Base-by-base conservation (phyloP, 2,113 vertebrate species). In the Perca flavescens region DNA sequence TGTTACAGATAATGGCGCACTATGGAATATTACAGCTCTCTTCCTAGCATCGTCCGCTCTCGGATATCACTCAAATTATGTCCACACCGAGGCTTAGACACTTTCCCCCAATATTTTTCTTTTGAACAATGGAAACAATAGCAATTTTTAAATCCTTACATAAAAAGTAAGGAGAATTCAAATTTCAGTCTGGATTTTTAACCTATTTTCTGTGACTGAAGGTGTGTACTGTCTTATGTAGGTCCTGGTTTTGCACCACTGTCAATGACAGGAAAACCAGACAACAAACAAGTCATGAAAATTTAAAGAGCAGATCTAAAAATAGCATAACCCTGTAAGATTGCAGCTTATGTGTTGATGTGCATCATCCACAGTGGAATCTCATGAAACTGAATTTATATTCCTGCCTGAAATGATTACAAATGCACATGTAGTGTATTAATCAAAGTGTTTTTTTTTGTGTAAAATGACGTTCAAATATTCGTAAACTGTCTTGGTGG, bases 301-400 rank as follows among this genome's bases (percentile, higher is more conserved):
- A 88, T 83, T 89, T 88, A 82, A 90, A 85, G 62, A 79, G 85
- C 22, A 9, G 43, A 12, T 67, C 85, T 88, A 89, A 88, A 92
- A 87, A 89, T 90, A 88, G 71, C 36, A 0, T 79, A 43, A 3
- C 70, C 61, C 53, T 84, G 61, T 69, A 40, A 82, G 82, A 77
- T 53, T 80, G 77, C 74, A 69, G 49, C 53, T 54, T 74, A 78
- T 65, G 77, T 81, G 80, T 77, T 71, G 75, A 81, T 76, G 72
- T 71, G 66, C 40, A 61, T 77, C 73, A 31, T 34, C 72, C 25
- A 4, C 46, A 46, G 85, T 10, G 13, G 54, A 21, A 69, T 84
- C 74, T 84, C 84, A 76, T 78, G 65, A 77, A 84, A 68, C 36
- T 16, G 43, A 69, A 65, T 83, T 66, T 52, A 19, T 58, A 83